Evolutionary conservation across 2,113 vertebrate genomes (phyloP).

Genomic region (Scolopax mira): DNA sequence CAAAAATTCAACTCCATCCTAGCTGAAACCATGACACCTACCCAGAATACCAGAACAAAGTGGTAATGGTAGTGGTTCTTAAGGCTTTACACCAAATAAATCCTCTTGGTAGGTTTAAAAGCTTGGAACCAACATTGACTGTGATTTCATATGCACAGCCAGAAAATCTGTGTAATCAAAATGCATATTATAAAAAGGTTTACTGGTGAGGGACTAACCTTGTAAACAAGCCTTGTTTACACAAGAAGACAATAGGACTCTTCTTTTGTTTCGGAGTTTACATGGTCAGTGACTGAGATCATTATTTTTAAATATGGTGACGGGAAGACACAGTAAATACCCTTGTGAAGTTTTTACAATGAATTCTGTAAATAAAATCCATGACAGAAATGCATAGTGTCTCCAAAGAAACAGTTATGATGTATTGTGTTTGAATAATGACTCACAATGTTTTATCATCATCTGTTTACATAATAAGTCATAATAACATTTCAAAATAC

Average conservation of each 20-base stretch:
- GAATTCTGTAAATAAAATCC: slow-evolving; percentile 20
- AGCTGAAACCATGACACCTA: neutral
- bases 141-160: neutral
- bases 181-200: neutral
- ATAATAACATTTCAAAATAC: slow-evolving; percentile 31
- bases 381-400: neutral
- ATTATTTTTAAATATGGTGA: slow-evolving; percentile 19
- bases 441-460: neutral
- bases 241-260: neutral
- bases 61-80: neutral
- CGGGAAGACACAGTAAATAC: neutral
- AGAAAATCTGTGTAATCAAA: neutral
- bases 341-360: slow-evolving; percentile 19
- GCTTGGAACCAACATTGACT: neutral
- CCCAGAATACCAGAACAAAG: neutral
- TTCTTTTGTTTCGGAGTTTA: slow-evolving; percentile 38
- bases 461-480: slow-evolving; percentile 17
- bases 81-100: neutral
- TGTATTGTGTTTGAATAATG: slow-evolving; percentile 3
- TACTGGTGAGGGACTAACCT: neutral
- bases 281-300: slow-evolving; percentile 11
- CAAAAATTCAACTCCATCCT: neutral
- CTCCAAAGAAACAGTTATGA: slow-evolving; percentile 10
- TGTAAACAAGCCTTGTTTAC: slow-evolving; percentile 20
- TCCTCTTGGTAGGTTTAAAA: neutral